phyloP scores from a whole-genome alignment of 2,888 invertebrate genomes.

The Sicus ferrugineus region DNA sequence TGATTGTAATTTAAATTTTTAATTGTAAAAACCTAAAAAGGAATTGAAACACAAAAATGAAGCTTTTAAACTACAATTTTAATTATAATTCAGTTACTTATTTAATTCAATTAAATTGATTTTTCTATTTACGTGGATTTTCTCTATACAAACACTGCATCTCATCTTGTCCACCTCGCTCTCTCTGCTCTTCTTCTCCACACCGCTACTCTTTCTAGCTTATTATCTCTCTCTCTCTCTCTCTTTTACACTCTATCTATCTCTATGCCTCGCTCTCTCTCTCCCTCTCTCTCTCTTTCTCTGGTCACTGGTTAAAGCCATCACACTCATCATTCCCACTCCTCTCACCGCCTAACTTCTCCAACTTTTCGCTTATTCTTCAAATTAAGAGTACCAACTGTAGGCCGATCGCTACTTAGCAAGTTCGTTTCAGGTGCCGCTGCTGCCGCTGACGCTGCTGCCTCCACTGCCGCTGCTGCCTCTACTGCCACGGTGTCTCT shows the following conservation, averaged over 20 bases:
- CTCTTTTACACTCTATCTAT: not conserved
- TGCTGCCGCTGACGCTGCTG: not conserved
- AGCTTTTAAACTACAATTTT: not conserved
- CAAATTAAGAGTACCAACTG: too few relatives aligned
- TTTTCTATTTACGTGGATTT: not conserved
- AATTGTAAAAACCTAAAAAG: too few relatives aligned
- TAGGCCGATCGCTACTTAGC: not conserved
- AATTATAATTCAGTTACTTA: not conserved
- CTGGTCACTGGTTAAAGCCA: not conserved
- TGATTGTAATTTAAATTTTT: not conserved
- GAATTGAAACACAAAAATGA: too few relatives aligned
- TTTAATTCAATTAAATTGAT: not conserved
- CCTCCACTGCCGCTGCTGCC: not conserved
- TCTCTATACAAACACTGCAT: not conserved
- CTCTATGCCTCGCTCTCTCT: not conserved
- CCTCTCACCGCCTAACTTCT: not conserved
- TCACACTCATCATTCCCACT: not conserved
- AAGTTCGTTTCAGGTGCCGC: constrained; percentile 18
- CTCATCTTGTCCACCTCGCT: not conserved
- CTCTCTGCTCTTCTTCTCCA: not conserved
- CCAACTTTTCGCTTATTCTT: not conserved
- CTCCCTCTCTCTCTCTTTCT: not conserved
- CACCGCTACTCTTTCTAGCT: not conserved
- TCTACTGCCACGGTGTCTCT: not conserved
- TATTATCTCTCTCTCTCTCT: not conserved